These are phyloP conservation scores for Polietes domitor DNA, from an alignment of 2,888 invertebrate genomes.

Conservation along the genomic window DNA sequence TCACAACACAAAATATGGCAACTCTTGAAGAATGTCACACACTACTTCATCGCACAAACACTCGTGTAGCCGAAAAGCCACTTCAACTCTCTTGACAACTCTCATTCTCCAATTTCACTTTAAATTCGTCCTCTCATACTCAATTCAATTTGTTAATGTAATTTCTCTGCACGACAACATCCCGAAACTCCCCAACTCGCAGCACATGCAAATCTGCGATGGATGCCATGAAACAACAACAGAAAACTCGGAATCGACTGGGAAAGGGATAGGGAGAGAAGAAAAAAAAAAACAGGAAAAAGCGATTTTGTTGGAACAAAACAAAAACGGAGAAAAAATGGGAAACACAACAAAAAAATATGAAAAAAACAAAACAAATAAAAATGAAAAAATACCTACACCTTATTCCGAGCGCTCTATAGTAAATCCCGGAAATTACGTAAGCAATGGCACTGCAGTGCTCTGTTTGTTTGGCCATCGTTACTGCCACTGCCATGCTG, in stretches of 20 bases:
- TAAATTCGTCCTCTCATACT: neutral
- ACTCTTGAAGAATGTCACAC: neutral
- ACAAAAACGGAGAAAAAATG: conserved; percentile 25
- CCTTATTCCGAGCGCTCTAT: conserved; percentile 10
- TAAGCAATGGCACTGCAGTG: conserved; percentile 59
- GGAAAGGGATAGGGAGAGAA: neutral
- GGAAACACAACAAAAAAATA: conserved; percentile 17
- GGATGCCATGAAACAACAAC: neutral
- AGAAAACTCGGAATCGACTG: neutral
- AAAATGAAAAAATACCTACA: conserved; percentile 27
- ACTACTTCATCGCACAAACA: conserved; percentile 6
- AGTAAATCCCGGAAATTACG: conserved; percentile 67
- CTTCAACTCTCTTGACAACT: conserved; percentile 21
- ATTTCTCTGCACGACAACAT: conserved; percentile 49
- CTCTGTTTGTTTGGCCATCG: conserved; percentile 44
- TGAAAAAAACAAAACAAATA: conserved; percentile 10
- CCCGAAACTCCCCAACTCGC: neutral
- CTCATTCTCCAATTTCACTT: neutral
- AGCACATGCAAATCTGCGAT: neutral
- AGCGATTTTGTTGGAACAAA: conserved; percentile 38
- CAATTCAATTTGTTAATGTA: conserved; percentile 54
- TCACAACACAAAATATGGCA: conserved; percentile 5
- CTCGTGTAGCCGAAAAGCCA: neutral
- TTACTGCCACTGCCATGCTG: neutral
- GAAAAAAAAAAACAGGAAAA: neutral